Base-by-base conservation (phyloP, 2,113 vertebrate genomes). In the Rhea americana region DNA sequence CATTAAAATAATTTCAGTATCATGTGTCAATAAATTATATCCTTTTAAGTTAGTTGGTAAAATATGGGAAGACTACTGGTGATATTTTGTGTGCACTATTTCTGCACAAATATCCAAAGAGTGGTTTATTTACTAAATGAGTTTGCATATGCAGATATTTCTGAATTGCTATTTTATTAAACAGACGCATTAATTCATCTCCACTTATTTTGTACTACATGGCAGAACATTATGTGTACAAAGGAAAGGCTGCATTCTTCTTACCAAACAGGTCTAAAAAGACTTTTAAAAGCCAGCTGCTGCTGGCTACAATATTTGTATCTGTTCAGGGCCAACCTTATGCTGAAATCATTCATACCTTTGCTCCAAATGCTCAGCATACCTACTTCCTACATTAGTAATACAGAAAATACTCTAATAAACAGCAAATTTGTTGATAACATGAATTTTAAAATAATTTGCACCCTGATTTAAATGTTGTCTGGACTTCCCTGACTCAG, bases 1-100 rank as follows among this genome's bases (percentile, higher is more conserved):
- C 17, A 83, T 77, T 93, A 88, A 30, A 90, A 94, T 83, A 55
- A 82, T 75, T 84, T 56, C n/a, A 72, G 19, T 48, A 24, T 55
- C 51, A 61, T 51, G 9, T 26, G 62, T 30, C 56, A 84, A 19
- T 18, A 89, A 45, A 51, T 90, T 67, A 39, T n/a, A 37, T 30
- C 28, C 2, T 74, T 91, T 83, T 53, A 83, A n/a, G 4, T 61
- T 62, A 61, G 12, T 47, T 56, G 56, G 26, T 39, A 59, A 77
- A 77, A 81, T 43, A 58, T 11, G 14, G 13, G 30, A 85, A 76
- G 21, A 13, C 2, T 7, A 6, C 9, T 75, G 26, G 9, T 37
- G 16, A 4, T 85, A 59, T 75, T 91, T 86, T 0, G 0, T 6
- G 24, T 26, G 24, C 67, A 30, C 6, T 77, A 0, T 51, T 47